Base-by-base conservation (phyloP, 2,113 vertebrate genomes). In the Balaenoptera acutorostrata region DNA sequence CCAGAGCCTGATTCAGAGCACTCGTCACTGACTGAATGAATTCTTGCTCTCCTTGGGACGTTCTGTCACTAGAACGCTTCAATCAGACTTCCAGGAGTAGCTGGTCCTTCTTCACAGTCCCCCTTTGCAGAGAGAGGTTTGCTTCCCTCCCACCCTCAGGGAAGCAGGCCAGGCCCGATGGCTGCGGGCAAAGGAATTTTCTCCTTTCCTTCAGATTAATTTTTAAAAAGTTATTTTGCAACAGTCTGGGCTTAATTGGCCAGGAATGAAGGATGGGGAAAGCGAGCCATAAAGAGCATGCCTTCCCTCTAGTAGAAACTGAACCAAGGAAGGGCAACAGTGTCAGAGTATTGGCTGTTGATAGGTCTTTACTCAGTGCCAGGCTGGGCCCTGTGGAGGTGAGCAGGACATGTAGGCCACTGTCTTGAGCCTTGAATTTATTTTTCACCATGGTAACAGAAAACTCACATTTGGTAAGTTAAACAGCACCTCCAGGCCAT, bases 191-290 rank as follows among this genome's bases (percentile, higher is more conserved):
- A 89, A 90, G 15, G 74, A 86, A 87, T 90, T 63, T 80, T 29
- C 27, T 77, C 85, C 20, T 46, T 93, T 82, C n/a, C 41, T 93
- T 55, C 36, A 77, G 49, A 72, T 81, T 52, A 86, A 39, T 44
- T 90, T 96, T 93, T 77, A 31, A 74, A 88, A 95, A 90, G 61
- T 90, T 64, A 49, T 93, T 95, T 87, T 83, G 36, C 61, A 93
- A 33, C 44, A 68, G 36, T 57, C 36, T 83, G 61, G 31, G 9
- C 59, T 71, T 71, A 27, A 93, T 61, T 87, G 44, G 69, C 59
- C 31, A 49, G 61, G 46, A 23, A 17, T n/a, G 61, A 88, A 57
- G 59, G 41, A 77, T 90, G 44, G 81, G 52, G 27, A 90, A 72
- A 74, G 66, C 66, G 36, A 86, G 20, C 57, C 14, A 2, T 68